phyloP scores from a whole-genome alignment of 1,140 invertebrate species.

The Drosophila subobscura region DNA sequence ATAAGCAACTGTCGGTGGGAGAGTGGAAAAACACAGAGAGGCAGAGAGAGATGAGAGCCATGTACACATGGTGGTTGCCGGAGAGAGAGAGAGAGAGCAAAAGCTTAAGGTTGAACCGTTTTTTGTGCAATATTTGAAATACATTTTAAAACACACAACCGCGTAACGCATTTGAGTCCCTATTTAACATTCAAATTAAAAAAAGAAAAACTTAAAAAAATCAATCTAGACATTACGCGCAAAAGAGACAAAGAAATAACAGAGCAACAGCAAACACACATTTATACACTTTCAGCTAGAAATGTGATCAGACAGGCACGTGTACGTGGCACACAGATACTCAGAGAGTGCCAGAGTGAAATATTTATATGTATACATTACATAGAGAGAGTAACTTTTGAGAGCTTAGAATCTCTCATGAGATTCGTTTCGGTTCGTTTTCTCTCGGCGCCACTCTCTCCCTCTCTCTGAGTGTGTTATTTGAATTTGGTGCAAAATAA shows the following conservation, averaged over 20 bases:
- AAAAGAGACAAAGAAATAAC: constrained; percentile 48
- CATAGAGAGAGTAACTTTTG: constrained; percentile 11
- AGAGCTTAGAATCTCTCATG: constrained; percentile 39
- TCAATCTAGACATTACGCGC: constrained; percentile 60
- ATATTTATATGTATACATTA: not conserved
- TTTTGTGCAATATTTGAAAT: constrained; percentile 6
- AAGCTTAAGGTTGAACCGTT: constrained; percentile 24
- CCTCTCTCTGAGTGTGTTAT: constrained; percentile 6
- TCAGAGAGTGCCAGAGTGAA: not conserved
- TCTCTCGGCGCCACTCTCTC: too few species aligned
- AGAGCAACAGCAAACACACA: constrained; percentile 18
- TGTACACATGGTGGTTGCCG: not conserved
- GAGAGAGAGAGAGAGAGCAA: not conserved
- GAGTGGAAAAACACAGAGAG: constrained; percentile 25
- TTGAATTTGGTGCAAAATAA: constrained; percentile 53
- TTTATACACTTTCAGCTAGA: constrained; percentile 33
- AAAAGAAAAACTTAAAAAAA: constrained; percentile 24
- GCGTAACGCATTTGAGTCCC: not conserved
- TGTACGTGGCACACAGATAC: constrained; percentile 64
- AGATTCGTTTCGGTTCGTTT: too few species aligned
- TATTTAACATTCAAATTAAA: constrained; percentile 41
- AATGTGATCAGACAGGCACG: constrained; percentile 62
- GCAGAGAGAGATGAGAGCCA: constrained; percentile 12
- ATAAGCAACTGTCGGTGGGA: constrained; percentile 51
- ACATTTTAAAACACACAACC: constrained; percentile 29